Evolutionary conservation across 23 tunicate genomes (phyloP).

Genomic region (Trididemnum nubilum): DNA sequence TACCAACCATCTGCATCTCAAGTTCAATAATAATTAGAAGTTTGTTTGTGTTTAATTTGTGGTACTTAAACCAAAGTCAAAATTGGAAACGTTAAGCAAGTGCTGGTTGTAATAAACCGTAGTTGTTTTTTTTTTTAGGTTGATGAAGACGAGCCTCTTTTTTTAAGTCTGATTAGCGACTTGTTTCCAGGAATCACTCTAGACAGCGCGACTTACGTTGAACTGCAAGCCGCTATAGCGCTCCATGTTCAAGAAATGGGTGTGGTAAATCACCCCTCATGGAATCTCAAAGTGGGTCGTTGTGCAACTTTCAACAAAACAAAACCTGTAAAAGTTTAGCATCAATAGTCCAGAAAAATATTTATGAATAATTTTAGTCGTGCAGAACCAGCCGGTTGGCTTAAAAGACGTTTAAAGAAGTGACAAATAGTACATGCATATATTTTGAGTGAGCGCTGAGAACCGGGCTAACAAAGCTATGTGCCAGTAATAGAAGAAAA

Average conservation of each 20-base stretch:
- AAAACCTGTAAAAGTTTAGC: not conserved
- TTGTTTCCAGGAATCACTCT: constrained; percentile 95
- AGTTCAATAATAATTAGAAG: too few species aligned
- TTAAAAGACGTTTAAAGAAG: too few species aligned
- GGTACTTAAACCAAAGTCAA: too few species aligned
- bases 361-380: too few species aligned
- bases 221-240: constrained; percentile 85
- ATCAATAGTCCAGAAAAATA: not conserved
- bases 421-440: too few species aligned
- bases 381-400: too few species aligned
- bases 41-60: too few species aligned
- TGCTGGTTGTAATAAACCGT: too few species aligned
- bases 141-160: constrained; percentile 98
- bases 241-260: constrained; percentile 80
- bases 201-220: constrained; percentile 94
- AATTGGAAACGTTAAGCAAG: too few species aligned
- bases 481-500: not conserved
- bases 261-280: constrained; percentile 95
- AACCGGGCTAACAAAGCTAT: too few species aligned
- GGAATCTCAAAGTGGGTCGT: constrained; percentile 86
- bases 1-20: too few species aligned
- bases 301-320: not conserved
- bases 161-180: constrained; percentile 89
- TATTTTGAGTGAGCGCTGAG: too few species aligned
- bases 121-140: constrained; percentile 51